These are phyloP conservation scores for Drosophila guanche DNA, from an alignment of 1,140 invertebrate species.

Conservation along the genomic window DNA sequence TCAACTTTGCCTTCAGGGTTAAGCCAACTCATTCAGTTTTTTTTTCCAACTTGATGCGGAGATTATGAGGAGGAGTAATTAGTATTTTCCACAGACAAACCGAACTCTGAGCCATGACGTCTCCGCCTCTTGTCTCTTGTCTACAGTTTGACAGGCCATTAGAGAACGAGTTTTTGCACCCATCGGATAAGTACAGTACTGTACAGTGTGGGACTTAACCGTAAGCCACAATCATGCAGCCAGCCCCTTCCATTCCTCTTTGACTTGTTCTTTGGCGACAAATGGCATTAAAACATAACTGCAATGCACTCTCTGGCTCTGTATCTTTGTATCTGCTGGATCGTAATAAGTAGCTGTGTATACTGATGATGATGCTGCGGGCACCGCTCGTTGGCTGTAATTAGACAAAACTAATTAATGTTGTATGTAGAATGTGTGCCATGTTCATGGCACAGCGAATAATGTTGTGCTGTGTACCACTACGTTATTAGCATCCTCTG, in stretches of 20 bases:
- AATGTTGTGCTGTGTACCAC: constrained; percentile 13
- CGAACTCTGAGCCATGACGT: constrained; percentile 13
- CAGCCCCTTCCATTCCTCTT: constrained; percentile 27
- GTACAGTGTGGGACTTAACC: constrained; percentile 34
- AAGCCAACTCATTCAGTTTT: constrained; percentile 34
- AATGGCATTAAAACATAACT: constrained; percentile 58
- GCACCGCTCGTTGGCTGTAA: constrained; percentile 39
- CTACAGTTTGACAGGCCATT: constrained; percentile 51
- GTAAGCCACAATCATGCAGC: constrained; percentile 55
- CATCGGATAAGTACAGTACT: constrained; percentile 30
- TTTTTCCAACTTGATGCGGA: constrained; percentile 6
- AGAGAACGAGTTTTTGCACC: constrained; percentile 52
- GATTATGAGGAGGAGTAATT: not conserved
- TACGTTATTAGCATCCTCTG: constrained; percentile 47
- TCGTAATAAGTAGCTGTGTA: constrained; percentile 40
- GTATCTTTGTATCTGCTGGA: constrained; percentile 33
- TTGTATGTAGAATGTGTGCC: constrained; percentile 53
- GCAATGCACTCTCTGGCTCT: constrained; percentile 17
- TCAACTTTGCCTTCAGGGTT: not conserved
- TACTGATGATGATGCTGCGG: constrained; percentile 12
- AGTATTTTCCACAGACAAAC: constrained; percentile 15
- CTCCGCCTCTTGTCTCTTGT: constrained; percentile 7
- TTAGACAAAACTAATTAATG: constrained; percentile 75
- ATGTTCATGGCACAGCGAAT: constrained; percentile 35
- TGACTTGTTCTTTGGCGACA: constrained; percentile 55